Percentiles rank a stretch among this genome's conserved stretches.
Evolutionary conservation across 2,888 invertebrate genomes (phyloP).

Genomic region (Drosophila formosana): DNA sequence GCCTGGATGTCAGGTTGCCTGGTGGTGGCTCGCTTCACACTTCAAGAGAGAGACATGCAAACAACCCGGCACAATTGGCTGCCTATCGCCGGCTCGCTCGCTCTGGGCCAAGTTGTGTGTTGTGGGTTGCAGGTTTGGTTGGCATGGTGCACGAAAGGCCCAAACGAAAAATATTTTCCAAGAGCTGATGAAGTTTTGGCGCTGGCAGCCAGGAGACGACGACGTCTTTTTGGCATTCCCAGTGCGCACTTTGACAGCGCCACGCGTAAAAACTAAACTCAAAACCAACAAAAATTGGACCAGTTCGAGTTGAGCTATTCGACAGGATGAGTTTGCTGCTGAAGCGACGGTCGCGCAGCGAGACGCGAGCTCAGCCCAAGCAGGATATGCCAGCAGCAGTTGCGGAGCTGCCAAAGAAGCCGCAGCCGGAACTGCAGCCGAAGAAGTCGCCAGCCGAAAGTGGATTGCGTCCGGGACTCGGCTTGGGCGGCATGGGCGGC

Average conservation of each 20-base stretch:
- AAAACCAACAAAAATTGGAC: background rate
- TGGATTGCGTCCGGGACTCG: constrained; percentile 6
- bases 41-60: constrained; percentile 56
- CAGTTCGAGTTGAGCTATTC: background rate
- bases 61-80: constrained; percentile 34
- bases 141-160: constrained; percentile 82
- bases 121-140: constrained; percentile 53
- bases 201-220: constrained; percentile 32
- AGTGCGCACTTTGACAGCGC: constrained; percentile 44
- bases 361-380: constrained; percentile 57
- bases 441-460: constrained; percentile 3
- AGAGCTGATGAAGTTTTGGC: constrained; percentile 20
- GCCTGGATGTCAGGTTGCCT: background rate
- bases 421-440: constrained; percentile 7
- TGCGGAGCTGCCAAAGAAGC: background rate
- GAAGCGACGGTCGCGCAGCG: constrained; percentile 79
- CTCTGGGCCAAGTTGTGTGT: background rate
- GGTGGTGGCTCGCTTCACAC: constrained; percentile 51
- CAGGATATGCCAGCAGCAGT: constrained; percentile 30
- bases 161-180: constrained; percentile 80
- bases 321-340: constrained; percentile 70
- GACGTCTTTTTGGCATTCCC: constrained; percentile 33
- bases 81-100: background rate
- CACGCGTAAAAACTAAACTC: constrained; percentile 13
- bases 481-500: constrained; percentile 32